Evolutionary conservation across 2,797 vertebrate species (phyloP).

Genomic region (Pseudochirops cupreus): DNA sequence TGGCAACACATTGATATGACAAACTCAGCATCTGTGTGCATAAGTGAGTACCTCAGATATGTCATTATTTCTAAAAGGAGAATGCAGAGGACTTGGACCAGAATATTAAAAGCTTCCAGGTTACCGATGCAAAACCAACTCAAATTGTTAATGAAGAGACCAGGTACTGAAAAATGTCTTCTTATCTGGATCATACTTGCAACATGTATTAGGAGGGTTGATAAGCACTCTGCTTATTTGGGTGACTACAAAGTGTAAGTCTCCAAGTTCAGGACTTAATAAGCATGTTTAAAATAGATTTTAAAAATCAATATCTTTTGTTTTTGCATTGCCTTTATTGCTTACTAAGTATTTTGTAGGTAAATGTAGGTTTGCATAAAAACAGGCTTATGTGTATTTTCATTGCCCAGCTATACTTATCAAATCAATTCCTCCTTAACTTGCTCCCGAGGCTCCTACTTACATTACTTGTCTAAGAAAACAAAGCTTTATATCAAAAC

Average conservation of each 20-base stretch:
- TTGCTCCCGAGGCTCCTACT: neutral
- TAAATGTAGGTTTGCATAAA: neutral
- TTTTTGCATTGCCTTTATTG: neutral
- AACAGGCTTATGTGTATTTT: neutral
- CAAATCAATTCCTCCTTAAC: neutral
- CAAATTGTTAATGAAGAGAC: neutral
- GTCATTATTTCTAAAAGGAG: neutral
- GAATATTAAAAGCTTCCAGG: neutral
- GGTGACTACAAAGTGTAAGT: neutral
- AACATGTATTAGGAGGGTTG: neutral
- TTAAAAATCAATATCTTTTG: neutral
- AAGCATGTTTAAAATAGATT: neutral
- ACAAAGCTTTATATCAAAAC: neutral
- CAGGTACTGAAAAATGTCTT: neutral
- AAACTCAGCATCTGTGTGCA: neutral
- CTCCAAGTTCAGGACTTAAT: neutral
- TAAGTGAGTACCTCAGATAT: neutral
- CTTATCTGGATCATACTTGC: neutral
- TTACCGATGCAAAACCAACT: neutral
- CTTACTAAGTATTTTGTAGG: neutral
- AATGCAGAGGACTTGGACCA: neutral
- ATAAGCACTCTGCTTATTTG: neutral
- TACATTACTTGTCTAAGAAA: neutral
- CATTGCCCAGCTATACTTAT: neutral
- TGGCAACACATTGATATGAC: conserved; percentile 12